These are phyloP conservation scores for Eretmocerus hayati DNA, from an alignment of 2,888 invertebrate species.

Conservation along the genomic window DNA sequence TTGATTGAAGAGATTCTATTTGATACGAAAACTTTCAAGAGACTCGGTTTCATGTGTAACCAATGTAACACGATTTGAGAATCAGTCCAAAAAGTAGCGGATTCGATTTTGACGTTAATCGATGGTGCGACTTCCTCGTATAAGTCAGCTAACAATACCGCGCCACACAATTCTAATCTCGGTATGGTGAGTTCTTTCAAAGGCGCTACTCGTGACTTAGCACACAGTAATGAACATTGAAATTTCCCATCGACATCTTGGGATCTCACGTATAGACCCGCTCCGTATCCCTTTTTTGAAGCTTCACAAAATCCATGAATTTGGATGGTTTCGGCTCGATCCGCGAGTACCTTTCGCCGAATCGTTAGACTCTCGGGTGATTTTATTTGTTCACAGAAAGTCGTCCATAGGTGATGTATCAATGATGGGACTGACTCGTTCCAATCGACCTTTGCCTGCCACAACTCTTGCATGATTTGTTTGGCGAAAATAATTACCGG, in stretches of 20 bases:
- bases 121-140: conserved; percentile 7
- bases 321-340: not conserved
- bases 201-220: conserved; percentile 31
- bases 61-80: conserved; percentile 28
- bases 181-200: conserved; percentile 26
- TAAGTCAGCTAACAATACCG: conserved; percentile 23
- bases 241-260: not conserved
- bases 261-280: conserved; percentile 21
- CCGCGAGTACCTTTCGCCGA: not conserved
- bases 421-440: conserved; percentile 24
- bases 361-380: not conserved
- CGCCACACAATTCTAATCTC: conserved; percentile 28
- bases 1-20: conserved; percentile 23
- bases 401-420: not conserved
- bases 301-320: conserved; percentile 27
- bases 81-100: conserved; percentile 25
- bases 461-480: conserved; percentile 24
- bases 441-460: conserved; percentile 25
- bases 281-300: conserved; percentile 24
- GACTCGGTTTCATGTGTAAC: conserved; percentile 20
- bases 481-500: conserved; percentile 25
- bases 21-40: conserved; percentile 27
- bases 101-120: conserved; percentile 6
- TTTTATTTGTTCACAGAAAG: not conserved
- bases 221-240: conserved; percentile 19